Base-by-base conservation (phyloP, 2,797 vertebrate species). In the Alfaro cultratus region DNA sequence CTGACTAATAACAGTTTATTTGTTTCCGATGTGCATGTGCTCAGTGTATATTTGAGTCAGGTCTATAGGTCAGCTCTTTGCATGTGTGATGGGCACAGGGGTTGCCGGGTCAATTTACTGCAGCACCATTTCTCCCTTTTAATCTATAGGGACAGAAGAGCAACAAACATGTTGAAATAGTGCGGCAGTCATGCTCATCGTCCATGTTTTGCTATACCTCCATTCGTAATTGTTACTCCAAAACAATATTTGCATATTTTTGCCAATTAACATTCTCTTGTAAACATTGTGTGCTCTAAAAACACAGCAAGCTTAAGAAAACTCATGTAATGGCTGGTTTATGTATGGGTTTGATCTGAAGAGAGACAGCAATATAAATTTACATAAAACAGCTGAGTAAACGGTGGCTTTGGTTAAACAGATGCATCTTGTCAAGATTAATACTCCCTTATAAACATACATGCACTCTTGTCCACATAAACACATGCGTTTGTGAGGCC, bases 131-230 rank as follows among this genome's bases (percentile, higher is more conserved):
- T 81, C 67, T 72, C 12, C 73, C 75, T n/a, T 73, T 73, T 76
- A 90, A 88, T 88, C 77, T 80, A 76, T 0, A 3, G 76, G 90
- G 92, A 93, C 92, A 91, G 91, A 92, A 92, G 92, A 94, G 91
- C 92, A 94, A 93, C 92, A 94, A 93, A 93, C 89, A 84, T 73
- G 49, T 21, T 34, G 70, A 80, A 74, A 77, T 12, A 13, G 11
- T 5, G 26, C 4, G 21, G 23, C 11, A 13, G 21, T 29, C 11
- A 5, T 62, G 43, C 57, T 75, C 73, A 36, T 79, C 70, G 12
- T 73, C 26, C 77, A 34, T 64, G 71, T 87, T 41, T 57, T 43
- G n/a, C 7, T 75, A 45, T 49, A 36, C 36, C 23, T 23, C 49
- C 26, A 45, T 34, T 64, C 77, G 36, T 26, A 80, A 29, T 12